Conservation (phyloP, 1,140 invertebrate species). For the Pissodes strobi region DNA sequence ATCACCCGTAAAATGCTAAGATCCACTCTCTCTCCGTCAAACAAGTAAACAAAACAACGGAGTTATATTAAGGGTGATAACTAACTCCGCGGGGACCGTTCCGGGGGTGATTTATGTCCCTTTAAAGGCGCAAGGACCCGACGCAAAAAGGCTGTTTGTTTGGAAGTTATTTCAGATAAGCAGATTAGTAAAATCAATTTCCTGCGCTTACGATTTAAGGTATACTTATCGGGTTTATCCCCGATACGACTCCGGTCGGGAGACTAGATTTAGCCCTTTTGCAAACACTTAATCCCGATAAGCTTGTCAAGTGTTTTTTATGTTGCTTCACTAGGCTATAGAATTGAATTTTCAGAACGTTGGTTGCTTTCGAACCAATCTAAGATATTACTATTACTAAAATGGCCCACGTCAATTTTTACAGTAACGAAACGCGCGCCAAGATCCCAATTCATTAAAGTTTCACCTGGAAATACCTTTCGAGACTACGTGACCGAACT, state of each 20-base stretch:
- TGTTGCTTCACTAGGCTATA: too few relatives aligned
- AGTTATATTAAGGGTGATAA: conserved; percentile 16
- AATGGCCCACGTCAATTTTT: conserved; percentile 8
- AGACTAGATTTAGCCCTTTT: neutral
- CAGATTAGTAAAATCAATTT: conserved; percentile 33
- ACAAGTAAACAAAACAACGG: conserved; percentile 12
- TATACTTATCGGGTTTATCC: conserved; percentile 19
- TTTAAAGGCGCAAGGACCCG: conserved; percentile 4
- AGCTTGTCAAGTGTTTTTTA: too few relatives aligned
- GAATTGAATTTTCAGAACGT: too few relatives aligned
- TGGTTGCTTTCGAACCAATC: too few relatives aligned
- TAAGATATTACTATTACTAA: too few relatives aligned
- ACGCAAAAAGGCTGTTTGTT: conserved; percentile 23
- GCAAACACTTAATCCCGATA: too few relatives aligned
- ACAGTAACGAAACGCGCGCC: conserved; percentile 7
- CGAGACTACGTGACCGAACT: conserved; percentile 12
- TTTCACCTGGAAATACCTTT: conserved; percentile 27
- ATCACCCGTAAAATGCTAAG: too few relatives aligned
- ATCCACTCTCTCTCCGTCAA: neutral
- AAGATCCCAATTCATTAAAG: conserved; percentile 19
- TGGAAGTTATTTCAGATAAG: conserved; percentile 30
- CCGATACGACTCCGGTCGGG: neutral
- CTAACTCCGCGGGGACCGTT: neutral
- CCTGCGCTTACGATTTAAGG: conserved; percentile 16
- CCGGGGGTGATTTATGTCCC: conserved; percentile 22